These are phyloP conservation scores for Saturnia japonica DNA, from an alignment of 2,888 invertebrate species.

Conservation along the genomic window DNA sequence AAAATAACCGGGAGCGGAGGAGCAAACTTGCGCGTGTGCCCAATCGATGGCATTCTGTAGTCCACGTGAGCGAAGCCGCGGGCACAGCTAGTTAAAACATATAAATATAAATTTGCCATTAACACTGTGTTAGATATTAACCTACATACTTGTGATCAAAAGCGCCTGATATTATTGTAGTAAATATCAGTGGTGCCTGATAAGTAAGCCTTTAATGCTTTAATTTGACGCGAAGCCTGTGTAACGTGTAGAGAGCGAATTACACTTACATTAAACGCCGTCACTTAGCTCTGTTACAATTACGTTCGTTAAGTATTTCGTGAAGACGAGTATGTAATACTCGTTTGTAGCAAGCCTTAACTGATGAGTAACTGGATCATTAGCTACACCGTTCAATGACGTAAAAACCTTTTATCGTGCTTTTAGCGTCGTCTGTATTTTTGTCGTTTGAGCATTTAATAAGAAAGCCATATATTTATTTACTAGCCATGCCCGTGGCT, in stretches of 20 bases:
- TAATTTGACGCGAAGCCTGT: slow-evolving; percentile 9
- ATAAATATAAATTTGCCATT: no score
- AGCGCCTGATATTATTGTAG: not conserved
- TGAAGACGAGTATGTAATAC: not conserved
- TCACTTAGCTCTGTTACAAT: not conserved
- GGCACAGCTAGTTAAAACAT: no score
- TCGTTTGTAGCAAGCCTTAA: not conserved
- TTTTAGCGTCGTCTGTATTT: not conserved
- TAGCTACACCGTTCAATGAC: not conserved
- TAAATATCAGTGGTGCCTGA: slow-evolving; percentile 1
- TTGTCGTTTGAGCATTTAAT: no score
- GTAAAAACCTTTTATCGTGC: not conserved
- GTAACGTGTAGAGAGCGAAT: not conserved
- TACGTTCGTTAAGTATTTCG: not conserved
- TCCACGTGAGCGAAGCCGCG: no score
- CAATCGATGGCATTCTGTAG: no score
- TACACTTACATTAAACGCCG: not conserved
- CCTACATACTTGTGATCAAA: not conserved
- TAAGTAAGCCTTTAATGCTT: slow-evolving; percentile 14
- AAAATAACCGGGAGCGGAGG: no score
- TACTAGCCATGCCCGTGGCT: no score
- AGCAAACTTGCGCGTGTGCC: no score
- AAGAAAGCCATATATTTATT: no score
- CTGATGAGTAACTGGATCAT: not conserved
- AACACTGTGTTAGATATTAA: not conserved